Evolutionary conservation across 2,888 invertebrate genomes (phyloP), one percentile per base, ranked within the genome.

Genomic region (Drosophila tanythrix): DNA sequence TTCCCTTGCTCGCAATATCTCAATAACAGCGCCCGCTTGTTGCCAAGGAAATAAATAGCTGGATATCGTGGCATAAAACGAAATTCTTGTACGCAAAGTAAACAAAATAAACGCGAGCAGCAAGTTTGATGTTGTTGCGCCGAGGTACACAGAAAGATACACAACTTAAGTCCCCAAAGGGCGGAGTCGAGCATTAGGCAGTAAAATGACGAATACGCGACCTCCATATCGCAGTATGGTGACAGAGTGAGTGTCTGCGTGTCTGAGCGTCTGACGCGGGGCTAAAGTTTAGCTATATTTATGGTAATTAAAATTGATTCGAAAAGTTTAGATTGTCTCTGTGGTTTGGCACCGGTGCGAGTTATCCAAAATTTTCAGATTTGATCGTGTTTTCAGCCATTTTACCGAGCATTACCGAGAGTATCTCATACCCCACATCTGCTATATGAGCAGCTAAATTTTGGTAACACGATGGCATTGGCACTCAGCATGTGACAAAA

Each of bases 261-360:
- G 51, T 11, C 36, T 61, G 57, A 36, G 55, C 70, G 65, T 74
- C 67, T 70, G 66, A 29, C 63, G 58, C 52, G 50, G 64, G 58
- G 72, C 73, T 76, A 82, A 87, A 90, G 88, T 77, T 87, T 70
- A 81, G 74, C 76, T 79, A 84, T 87, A 88, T 90, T 90, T 86
- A 81, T 84, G 89, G 89, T 90, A 90, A 90, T 90, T 90, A 91
- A 90, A 88, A 90, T 90, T 90, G 91, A 91, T 90, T 91, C 79
- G 89, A 90, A 90, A 90, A 91, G 90, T 90, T 90, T 83, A 79
- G 88, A 86, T 86, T 88, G 87, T 89, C 89, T 90, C 67, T 83
- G 83, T 66, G 87, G 87, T 57, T 78, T 81, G 78, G 76, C 81
- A 73, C 78, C 81, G 78, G 77, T 63, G 65, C 69, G 81, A 62